Evolutionary conservation across 2,113 vertebrate genomes (phyloP), one percentile per base, ranked within the genome.

Genomic region (Pampusana beccarii): DNA sequence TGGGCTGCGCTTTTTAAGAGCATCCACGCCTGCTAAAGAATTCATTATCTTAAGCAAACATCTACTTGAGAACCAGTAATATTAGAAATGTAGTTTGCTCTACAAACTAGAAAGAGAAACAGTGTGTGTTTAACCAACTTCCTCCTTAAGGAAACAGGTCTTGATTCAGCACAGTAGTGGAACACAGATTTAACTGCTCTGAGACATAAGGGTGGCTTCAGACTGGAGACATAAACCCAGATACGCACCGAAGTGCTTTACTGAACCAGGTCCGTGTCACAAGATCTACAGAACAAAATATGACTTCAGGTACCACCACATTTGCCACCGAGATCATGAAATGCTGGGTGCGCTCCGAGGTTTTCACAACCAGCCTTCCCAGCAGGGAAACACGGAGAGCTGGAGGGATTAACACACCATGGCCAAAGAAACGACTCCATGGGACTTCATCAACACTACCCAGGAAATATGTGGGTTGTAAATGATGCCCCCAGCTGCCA

Each of bases 41-140:
- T 36, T 77, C 40, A 12, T 61, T 75, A 82, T 85, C 90, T 93
- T 77, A 26, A 89, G 20, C 83, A 92, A 95, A 94, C 26, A 9
- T 3, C 72, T 57, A 1, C 54, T 18, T 0, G 17, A 40, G 65
- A 79, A 50, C 23, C 81, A 36, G 75, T 2, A 18, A 36, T 26
- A 1, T 25, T 13, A 12, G 56, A 70, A 10, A 5, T 31, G 56
- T 4, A 64, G 53, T 33, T 92, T 66, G 50, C 66, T 56, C 38
- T 31, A 5, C 44, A 46, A 80, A 57, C 18, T 2, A 40, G 40
- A 36, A 65, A 9, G 62, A 88, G 69, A 80, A 71, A 17, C 5
- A 31, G 33, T 3, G 34, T 23, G 65, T 11, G 57, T 46, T 85
- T 61, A 23, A 33, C 17, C 21, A 6, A 0, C 58, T 65, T 71